Percentiles rank a stretch among this genome's conserved stretches.
Conservation (phyloP, 2,113 vertebrate genomes). For the Hyperoodon ampullatus region DNA sequence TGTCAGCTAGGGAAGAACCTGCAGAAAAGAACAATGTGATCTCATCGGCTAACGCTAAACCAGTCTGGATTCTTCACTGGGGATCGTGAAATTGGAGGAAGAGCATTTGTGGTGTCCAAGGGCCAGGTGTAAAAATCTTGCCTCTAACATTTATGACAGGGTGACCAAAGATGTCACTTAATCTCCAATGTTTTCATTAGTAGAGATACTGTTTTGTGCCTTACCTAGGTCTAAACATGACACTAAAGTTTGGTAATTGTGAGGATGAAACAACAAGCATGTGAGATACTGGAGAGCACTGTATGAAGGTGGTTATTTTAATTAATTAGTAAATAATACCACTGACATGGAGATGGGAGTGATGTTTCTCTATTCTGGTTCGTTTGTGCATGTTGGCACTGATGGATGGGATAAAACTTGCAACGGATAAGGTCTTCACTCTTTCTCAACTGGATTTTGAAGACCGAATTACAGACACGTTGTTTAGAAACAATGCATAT, state of each 20-base stretch:
- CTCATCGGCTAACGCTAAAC: fast-evolving
- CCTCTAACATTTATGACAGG: not conserved
- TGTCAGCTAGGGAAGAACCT: not conserved
- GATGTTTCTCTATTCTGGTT: not conserved
- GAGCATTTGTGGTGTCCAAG: not conserved
- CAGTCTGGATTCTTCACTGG: not conserved
- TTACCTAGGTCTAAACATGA: not conserved
- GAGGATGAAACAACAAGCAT: not conserved
- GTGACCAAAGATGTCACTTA: not conserved
- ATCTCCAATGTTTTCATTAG: not conserved
- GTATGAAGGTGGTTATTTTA: not conserved
- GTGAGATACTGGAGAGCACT: not conserved
- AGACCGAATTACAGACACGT: not conserved
- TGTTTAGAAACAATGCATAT: not conserved
- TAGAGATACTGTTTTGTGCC: not conserved
- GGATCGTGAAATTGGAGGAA: not conserved
- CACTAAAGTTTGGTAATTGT: not conserved
- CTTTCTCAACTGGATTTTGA: not conserved
- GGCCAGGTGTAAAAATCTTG: not conserved
- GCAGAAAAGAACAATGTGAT: not conserved
- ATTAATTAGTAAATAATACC: not conserved
- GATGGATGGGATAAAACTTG: fast-evolving
- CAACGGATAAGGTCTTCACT: not conserved
- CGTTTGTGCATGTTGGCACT: fast-evolving
- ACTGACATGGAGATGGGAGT: not conserved